These are phyloP conservation scores for Cotesia chilonis DNA, from an alignment of 1,140 invertebrate species.

Conservation along the genomic window DNA sequence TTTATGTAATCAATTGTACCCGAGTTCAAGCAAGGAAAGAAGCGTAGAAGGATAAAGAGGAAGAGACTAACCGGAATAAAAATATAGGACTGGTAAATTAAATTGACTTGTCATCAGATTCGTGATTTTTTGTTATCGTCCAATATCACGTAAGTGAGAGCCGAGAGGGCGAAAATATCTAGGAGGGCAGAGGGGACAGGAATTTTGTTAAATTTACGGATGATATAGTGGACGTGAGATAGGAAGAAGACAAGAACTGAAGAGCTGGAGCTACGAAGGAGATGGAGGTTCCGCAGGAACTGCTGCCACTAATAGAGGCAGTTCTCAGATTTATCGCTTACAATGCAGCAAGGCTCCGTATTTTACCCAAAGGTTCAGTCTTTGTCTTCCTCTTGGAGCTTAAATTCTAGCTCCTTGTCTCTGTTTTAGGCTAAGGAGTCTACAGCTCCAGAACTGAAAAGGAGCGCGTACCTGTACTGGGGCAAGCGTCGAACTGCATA, in stretches of 20 bases:
- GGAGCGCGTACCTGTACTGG: slow-evolving; percentile 41
- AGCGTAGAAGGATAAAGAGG: neutral
- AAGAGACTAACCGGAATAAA: too few species aligned
- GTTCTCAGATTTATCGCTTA: slow-evolving; percentile 46
- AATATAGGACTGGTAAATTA: slow-evolving; percentile 6
- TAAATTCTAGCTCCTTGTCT: too few species aligned
- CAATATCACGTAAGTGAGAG: neutral
- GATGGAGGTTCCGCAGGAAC: slow-evolving; percentile 31
- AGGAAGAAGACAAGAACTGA: neutral
- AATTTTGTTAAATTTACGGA: slow-evolving; percentile 1
- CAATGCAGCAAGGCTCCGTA: slow-evolving; percentile 39
- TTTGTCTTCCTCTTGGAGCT: slow-evolving; percentile 23
- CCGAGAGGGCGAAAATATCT: too few species aligned
- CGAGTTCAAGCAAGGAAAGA: slow-evolving; percentile 36
- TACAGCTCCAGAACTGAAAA: slow-evolving; percentile 44
- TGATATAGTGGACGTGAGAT: neutral
- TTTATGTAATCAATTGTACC: slow-evolving; percentile 18
- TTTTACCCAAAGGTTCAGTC: neutral
- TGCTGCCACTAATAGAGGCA: slow-evolving; percentile 42
- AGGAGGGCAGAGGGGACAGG: too few species aligned
- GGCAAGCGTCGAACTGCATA: slow-evolving; percentile 41
- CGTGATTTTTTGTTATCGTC: neutral
- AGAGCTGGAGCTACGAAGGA: neutral
- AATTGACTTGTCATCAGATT: slow-evolving; percentile 21
- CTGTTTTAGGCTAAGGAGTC: neutral